Evolutionary conservation across 2,888 invertebrate species (phyloP), one percentile per base, ranked within the genome.

Genomic region (Chymomyza caudatula): DNA sequence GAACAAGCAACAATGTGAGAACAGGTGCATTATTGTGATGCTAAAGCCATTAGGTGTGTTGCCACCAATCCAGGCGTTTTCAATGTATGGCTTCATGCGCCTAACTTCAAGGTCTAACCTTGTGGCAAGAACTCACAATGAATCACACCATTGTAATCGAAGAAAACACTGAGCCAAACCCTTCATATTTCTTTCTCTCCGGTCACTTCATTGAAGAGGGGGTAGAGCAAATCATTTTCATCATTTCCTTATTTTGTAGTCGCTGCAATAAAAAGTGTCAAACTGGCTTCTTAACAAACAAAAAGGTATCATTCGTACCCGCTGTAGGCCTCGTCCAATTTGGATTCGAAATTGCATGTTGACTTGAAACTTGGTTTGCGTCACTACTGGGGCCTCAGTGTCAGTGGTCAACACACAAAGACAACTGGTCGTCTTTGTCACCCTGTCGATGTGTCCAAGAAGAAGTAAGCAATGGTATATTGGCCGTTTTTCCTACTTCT

Each of bases 371-470:
- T 99, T 90, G 99, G 99, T 91, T 95, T 99, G 92, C 95, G 99
- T 92, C 99, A 99, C 90, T 99, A 97, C 92, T 99, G 99, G 99
- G 99, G 99, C 89, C 96, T 99, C 85, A 95, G 99, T 92, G 99
- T 99, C 65, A 95, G 99, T 91, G 99, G 99, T 92, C 99, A 99
- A 92, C 99, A 99, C 91, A 99, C 99, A 65, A 99, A 99, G 93
- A 99, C 99, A 52, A 99, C 99, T 81, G 99, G 99, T 88, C 95
- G 99, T 91, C 95, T 99, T 92, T 99, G 99, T 92, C 95, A 99
- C 92, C 99, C 99, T 92, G 99, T 99, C 88, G 99, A 99, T 97
- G 99, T 99, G 88, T 98, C 98, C 90, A 99, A 99, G 95, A 99
- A 99, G 97, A 99, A 99, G 96, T 97, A 97, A 58, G 66, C 54